Evolutionary conservation across 2,797 vertebrate genomes (phyloP).

Genomic region (Gallinago solitaria): DNA sequence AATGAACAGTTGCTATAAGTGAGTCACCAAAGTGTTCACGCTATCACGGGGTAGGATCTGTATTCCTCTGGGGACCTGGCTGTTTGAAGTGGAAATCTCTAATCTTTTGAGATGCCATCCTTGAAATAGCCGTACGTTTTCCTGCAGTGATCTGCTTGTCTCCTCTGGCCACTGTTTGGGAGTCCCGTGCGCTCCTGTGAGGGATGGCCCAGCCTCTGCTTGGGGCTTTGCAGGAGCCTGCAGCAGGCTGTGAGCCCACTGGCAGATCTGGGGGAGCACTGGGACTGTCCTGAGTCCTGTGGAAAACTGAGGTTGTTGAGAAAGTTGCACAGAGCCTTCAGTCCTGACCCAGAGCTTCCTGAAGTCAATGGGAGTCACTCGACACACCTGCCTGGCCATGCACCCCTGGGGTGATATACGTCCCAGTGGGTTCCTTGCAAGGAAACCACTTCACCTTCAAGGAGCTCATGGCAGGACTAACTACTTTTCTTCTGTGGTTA

Average conservation of each 20-base stretch:
- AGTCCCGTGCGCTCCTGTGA: background rate
- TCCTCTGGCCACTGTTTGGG: accelerated
- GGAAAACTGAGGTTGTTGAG: accelerated
- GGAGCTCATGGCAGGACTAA: background rate
- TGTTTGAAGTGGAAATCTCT: background rate
- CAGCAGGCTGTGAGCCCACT: background rate
- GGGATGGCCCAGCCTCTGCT: too few species aligned
- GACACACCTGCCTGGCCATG: background rate
- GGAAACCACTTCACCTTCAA: background rate
- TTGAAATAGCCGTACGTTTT: background rate
- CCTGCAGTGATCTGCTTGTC: background rate
- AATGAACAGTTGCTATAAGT: background rate
- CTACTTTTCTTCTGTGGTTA: background rate
- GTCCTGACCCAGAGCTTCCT: background rate
- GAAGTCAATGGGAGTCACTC: background rate
- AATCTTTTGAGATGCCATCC: background rate
- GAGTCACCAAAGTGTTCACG: background rate
- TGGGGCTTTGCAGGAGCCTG: background rate
- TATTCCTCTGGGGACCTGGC: background rate
- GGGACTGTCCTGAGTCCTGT: accelerated
- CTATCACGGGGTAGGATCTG: background rate
- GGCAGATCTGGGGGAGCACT: background rate
- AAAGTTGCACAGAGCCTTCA: background rate
- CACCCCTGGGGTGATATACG: accelerated
- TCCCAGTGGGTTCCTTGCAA: background rate